Base-by-base conservation (phyloP, 2,113 vertebrate genomes). In the Propithecus coquereli region DNA sequence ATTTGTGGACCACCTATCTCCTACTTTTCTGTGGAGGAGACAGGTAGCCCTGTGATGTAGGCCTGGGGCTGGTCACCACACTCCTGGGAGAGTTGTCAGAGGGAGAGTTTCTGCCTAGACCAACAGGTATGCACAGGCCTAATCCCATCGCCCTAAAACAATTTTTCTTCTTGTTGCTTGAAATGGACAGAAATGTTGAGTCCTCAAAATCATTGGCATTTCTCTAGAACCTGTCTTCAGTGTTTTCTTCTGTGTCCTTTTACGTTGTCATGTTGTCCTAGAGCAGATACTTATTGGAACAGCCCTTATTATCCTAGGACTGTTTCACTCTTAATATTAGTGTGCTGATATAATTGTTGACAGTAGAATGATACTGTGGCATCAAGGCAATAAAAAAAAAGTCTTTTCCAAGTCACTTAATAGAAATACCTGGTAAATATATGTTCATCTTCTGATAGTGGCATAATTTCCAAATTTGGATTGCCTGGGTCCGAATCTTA, bases 221-320 rank as follows among this genome's bases (percentile, higher is more conserved):
- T 86, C 61, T 47, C 32, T 43, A 47, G 68, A 87, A 47, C 45
- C 65, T 40, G 34, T 71, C 12, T 54, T 7, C 22, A 14, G 34
- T 32, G 27, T 43, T 81, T 93, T 92, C 27, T 40, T 3, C 34
- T 3, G 11, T 70, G 27, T 84, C 59, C 43, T 86, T 81, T 37
- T 43, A 32, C 23, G 3, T 20, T n/a, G 17, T 61, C 6, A 0
- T 52, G 6, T 18, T 76, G 6, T 50, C 63, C 30, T 47, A n/a
- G 54, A 57, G 7, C 54, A 57, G 25, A 5, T 18, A 8, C 12
- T 45, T 1, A 27, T 6, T 54, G 16, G 71, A 61, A 13, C 8
- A 17, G 25, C 22, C 12, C 4, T 71, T 43, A 16, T 40, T 22
- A 18, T 54, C 82, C 59, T n/a, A 50, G 52, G 50, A 17, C 81